Evolutionary conservation across 1,140 invertebrate species (phyloP).

Genomic region (Cydia amplana): DNA sequence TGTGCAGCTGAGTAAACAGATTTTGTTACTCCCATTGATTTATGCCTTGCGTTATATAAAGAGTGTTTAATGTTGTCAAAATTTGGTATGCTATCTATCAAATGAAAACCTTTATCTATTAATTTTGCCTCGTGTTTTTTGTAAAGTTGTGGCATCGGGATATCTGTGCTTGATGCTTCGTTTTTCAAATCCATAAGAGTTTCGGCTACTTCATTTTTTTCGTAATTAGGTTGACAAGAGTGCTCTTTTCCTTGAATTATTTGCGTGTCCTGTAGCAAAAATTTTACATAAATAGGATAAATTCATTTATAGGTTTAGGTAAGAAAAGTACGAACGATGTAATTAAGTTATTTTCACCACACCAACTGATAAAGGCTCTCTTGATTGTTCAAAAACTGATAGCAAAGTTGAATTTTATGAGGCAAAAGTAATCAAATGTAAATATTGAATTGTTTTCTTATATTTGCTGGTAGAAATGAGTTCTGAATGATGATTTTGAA

Average conservation of each 20-base stretch:
- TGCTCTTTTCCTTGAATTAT: slow-evolving; percentile 1
- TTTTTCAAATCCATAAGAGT: background rate
- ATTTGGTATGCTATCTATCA: slow-evolving; percentile 1
- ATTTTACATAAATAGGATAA: background rate
- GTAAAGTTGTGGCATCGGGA: background rate
- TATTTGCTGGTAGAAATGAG: no score
- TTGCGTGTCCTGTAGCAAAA: background rate
- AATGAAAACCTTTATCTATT: slow-evolving; percentile 2
- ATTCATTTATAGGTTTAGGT: background rate
- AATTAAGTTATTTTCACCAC: no score
- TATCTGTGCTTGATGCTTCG: background rate
- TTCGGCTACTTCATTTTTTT: slow-evolving; percentile 10
- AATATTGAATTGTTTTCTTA: no score
- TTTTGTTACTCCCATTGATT: slow-evolving; percentile 8
- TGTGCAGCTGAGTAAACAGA: slow-evolving; percentile 6
- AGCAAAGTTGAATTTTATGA: no score
- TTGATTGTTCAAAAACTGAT: no score
- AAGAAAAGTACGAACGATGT: background rate
- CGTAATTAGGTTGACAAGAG: background rate
- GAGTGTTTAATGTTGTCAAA: background rate
- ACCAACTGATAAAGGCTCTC: no score
- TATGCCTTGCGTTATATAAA: background rate
- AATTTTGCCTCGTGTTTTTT: background rate
- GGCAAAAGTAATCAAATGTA: no score
- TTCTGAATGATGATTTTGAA: no score